Evolutionary conservation across 2,113 vertebrate genomes (phyloP), one percentile per base, ranked within the genome.

Genomic region (Sceloporus undulatus): DNA sequence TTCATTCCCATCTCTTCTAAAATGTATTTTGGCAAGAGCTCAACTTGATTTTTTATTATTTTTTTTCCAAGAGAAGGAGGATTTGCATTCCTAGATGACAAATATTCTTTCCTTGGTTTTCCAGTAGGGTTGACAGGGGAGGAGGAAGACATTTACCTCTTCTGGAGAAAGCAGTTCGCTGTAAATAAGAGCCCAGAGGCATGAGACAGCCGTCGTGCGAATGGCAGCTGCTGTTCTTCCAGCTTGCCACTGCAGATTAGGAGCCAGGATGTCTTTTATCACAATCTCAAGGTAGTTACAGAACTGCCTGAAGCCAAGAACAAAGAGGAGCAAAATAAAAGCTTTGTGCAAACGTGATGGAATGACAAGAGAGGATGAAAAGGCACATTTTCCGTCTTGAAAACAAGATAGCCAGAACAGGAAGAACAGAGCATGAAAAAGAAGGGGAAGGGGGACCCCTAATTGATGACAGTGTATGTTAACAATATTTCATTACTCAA

Each of bases 201-300:
- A 99, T 86, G 98, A 98, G 79, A 99, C 96, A 9, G 98, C 97
- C 0, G 98, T 94, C 1, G 98, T 98, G 85, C 99, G 98, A 91
- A 98, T 96, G 87, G 99, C 98, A 8, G 97, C 98, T 0, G 98
- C 98, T 0, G 97, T 98, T 88, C 97, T 98, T 34, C 99, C 98
- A 0, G 98, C 98, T 0, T 94, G 97, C 99, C 99, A 99, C 95
- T 98, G 98, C 94, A 99, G 97, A 96, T 97, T 99, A 81, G 99
- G 98, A 91, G 97, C 96, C 93, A 99, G 89, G 73, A 98, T 90
- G 80, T 99, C 97, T 89, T 94, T 93, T 82, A 98, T 92, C 94
- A 99, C 94, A 27, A 87, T 93, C 95, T 98, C 96, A 3, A 98
- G 94, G 94, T 98, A 94, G 29, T 92, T 85, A 65, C 91, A 89